Base-by-base conservation (phyloP, 2,797 vertebrate genomes). In the Acrossocheilus wenchowensis region DNA sequence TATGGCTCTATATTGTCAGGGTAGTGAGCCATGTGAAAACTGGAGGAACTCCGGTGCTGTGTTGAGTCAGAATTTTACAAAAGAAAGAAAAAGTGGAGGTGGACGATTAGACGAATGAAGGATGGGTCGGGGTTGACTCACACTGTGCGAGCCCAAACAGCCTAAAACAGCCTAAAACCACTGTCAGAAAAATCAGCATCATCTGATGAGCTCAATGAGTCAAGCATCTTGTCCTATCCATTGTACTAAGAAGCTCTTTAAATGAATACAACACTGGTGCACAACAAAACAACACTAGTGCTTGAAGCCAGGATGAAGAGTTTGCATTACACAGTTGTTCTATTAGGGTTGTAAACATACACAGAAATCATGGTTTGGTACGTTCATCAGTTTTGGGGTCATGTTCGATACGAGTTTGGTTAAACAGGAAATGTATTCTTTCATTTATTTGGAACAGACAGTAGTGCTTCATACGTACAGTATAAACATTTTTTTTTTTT, bases 121-220 rank as follows among this genome's bases (percentile, higher is more conserved):
- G 30, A 54, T 41, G 80, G 50, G 78, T n/a, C 12, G 9, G 4
- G 4, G 50, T 78, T 90, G 89, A 91, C 72, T 91, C 85, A 87
- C 74, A 85, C 74, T 77, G 74, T 83, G 75, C 26, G 80, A 83
- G 48, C 80, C 75, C 43, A 78, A 26, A 26, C 26, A 26, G 26
- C 26, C 26, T 26, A 26, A 26, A 26, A 78, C 83, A 81, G 89
- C 84, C 86, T 87, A 17, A 85, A 90, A 79, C 84, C 64, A 88
- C 30, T 89, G 87, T 91, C 88, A 87, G 84, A 86, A 73, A 85
- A 87, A 88, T 88, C 71, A 90, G 74, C 87, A 86, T 89, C 85
- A 88, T 77, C 54, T 36, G 7, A 50, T 74, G 74, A 87, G 83
- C 66, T 80, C 52, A 86, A 82, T 83, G 82, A 86, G 36, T 89